Evolutionary conservation across 1,140 invertebrate genomes (phyloP), one percentile per base, ranked within the genome.

Genomic region (Philopotamus ludificatus): DNA sequence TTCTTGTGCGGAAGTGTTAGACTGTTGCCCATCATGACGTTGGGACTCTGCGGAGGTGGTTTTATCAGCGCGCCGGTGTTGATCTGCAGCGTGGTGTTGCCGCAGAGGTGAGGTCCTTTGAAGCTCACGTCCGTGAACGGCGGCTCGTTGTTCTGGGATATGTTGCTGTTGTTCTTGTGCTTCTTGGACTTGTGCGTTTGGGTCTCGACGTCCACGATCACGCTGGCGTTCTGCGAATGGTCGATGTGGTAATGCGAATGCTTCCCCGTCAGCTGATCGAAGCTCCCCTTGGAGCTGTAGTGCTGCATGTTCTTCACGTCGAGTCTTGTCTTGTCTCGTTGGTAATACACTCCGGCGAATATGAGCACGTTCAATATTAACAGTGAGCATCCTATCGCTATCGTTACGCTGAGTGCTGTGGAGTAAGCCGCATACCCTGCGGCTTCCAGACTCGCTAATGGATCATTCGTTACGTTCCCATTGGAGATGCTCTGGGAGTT

Each of bases 341-440:
- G 92, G 77, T 94, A 94, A 75, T 93, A 94, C 0, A 94, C 89
- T 0, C 84, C 91, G 18, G 90, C 90, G 71, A 94, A 94, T 71
- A 94, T 92, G 9, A 94, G 81, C 15, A 94, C 87, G 76, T 95
- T 94, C n/a, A 94, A 75, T 55, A 94, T 89, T 8, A 94, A 81
- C 1, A 96, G 77, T 0, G 89, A 91, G 72, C 92, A 94, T 12
- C 93, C 93, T 20, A 95, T 92, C 1, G 91, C 91, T 64, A 95
- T 92, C 1, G 92, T 94, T 0, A 95, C 88, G 72, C 89, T 91
- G 8, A 94, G 76, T 0, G 91, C 90, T 0, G 91, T 93, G 1
- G 88, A 90, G 74, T 92, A 93, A 0, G 88, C 87, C 0, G 87
- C 87, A 71, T 89, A 89, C 55, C 88, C 87, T 7, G 88, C 88